Evolutionary conservation across 1,140 invertebrate genomes (phyloP), one percentile per base, ranked within the genome.

Genomic region (Parasteatoda tepidariorum): DNA sequence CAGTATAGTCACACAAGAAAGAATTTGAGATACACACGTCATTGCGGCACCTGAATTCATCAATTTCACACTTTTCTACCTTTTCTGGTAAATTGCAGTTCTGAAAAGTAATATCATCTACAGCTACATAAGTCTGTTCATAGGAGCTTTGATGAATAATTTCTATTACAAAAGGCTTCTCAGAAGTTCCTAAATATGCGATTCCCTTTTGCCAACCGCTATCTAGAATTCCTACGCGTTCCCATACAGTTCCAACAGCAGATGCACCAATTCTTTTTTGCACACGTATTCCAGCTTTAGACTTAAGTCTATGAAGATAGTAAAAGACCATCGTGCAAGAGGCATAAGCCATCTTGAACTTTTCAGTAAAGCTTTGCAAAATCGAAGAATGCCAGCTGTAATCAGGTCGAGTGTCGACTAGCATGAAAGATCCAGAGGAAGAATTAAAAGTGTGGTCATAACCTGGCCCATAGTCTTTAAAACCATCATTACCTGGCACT

Each of bases 1-100:
- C 95, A 5, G 94, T 90, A 9, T 94, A 93, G 88, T 97, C 94
- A 88, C 96, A 96, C 9, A 82, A 11, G 7, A 24, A 24, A 73
- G 83, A 61, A 15, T 67, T 7, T 2, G 31, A 62, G 9, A 85
- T 11, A 84, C 66, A 79, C 79, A 81, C n/a, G 73, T 24, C 13
- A 84, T 86, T 33, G 71, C 30, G 22, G 62, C 82, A 85, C 24
- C 48, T 54, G 33, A 85, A 68, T 70, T 74, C 41, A 24, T 38
- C 33, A 79, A 84, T 85, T 11, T n/a, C 59, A 66, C 84, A 41
- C 6, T 70, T 26, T 26, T 83, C 74, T 3, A 71, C 26, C 18
- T 85, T 73, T 33, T 86, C 22, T 26, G 81, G 30, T 6, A 86
- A 34, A 38, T 84, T 84, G 85, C 88, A 89, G 38, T 86, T 85